Evolutionary conservation across 2,113 vertebrate genomes (phyloP).

Genomic region (Trinectes maculatus): DNA sequence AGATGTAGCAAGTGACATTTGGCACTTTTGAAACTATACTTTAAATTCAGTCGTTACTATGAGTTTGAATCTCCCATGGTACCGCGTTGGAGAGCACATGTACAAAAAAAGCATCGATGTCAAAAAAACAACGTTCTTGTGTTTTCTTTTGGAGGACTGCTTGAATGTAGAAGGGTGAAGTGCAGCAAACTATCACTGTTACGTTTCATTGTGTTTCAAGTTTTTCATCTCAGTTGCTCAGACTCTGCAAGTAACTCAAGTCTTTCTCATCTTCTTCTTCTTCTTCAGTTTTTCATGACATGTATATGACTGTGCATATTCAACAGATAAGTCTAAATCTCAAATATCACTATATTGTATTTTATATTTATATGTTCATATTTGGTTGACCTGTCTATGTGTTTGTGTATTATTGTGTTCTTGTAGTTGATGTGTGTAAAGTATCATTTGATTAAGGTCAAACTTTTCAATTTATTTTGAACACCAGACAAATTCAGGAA

Average conservation of each 20-base stretch:
- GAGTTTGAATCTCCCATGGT: slow-evolving; percentile 28
- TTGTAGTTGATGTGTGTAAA: slow-evolving; percentile 23
- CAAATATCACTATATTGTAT: slow-evolving; percentile 67
- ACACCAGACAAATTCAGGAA: background rate
- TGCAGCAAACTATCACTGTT: slow-evolving; percentile 46
- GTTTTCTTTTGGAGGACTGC: slow-evolving; percentile 76
- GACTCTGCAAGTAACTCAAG: slow-evolving; percentile 10
- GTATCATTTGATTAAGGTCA: slow-evolving; percentile 26
- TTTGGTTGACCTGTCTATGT: slow-evolving; percentile 46
- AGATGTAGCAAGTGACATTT: slow-evolving; percentile 79
- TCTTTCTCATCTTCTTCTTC: slow-evolving; percentile 30
- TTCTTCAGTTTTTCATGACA: slow-evolving; percentile 39
- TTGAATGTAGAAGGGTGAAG: slow-evolving; percentile 79
- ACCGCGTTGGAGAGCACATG: slow-evolving; percentile 7
- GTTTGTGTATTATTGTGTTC: slow-evolving; percentile 43
- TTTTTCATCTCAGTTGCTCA: slow-evolving; percentile 60
- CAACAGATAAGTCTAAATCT: slow-evolving; percentile 60
- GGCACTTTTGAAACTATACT: slow-evolving; percentile 73
- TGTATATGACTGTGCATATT: slow-evolving; percentile 71
- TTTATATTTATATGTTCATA: slow-evolving; percentile 73
- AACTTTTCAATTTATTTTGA: background rate
- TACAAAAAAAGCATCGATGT: slow-evolving; percentile 3
- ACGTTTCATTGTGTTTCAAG: slow-evolving; percentile 42
- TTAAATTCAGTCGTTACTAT: slow-evolving; percentile 27
- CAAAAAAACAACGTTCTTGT: slow-evolving; percentile 43